Base-by-base conservation (phyloP, 2,797 vertebrate species). In the Lutra lutra region DNA sequence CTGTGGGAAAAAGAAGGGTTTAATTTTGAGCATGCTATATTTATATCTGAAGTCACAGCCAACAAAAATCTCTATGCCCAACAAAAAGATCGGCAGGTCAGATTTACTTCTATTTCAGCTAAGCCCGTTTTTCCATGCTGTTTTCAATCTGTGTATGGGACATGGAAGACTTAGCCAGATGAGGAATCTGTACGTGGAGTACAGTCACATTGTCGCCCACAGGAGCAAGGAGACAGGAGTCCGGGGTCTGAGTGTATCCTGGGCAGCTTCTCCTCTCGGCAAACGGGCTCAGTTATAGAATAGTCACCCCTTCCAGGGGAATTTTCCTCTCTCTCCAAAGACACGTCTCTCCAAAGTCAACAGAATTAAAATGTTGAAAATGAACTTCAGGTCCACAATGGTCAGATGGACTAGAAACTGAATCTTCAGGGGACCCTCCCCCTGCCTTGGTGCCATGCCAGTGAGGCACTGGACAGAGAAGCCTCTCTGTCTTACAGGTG, bases 311-410 rank as follows among this genome's bases (percentile, higher is more conserved):
- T 86, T 93, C 87, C 32, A 60, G 18, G 46, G 38, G 10, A 87
- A n/a, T 12, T 70, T 92, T 35, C 13, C 14, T 78, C 29, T 95
- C 56, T 75, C 68, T 87, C 25, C 58, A 68, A 91, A 89, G 85
- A 78, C 17, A 25, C 43, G 29, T 91, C 18, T 86, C 18, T 64
- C 75, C 62, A 38, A 85, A 89, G 62, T 43, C 94, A 72, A 70
- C 32, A 89, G 78, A 94, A 89, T 60, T 72, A 96, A 94, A 96
- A 80, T 48, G 29, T 38, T 46, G 43, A 75, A 92, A 86, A 68
- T 3, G 43, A 79, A 1, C 60, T 77, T 79, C 56, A 86, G 68
- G 18, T 75, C 78, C 35, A 17, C 82, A 96, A 48, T 54, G 77
- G 73, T 75, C 40, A 72, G 62, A 84, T 35, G 0, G 4, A 72